These are phyloP conservation scores for Apocrypta bakeri DNA, from an alignment of 1,140 invertebrate species.

Conservation along the genomic window DNA sequence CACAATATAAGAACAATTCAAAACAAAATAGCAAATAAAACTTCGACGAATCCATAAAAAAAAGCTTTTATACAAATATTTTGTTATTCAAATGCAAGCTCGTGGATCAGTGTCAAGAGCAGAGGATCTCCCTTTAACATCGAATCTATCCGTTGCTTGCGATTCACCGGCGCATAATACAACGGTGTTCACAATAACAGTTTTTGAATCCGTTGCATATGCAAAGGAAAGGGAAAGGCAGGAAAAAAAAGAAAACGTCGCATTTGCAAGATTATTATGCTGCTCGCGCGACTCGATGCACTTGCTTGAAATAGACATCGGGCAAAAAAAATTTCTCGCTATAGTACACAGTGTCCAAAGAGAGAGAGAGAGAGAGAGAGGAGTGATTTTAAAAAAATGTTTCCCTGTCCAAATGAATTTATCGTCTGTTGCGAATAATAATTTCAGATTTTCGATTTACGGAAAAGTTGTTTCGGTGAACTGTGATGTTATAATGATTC, in stretches of 20 bases:
- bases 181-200: neutral
- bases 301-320: neutral
- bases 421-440: no score
- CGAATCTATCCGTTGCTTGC: neutral
- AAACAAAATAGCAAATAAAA: no score
- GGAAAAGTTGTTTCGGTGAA: neutral
- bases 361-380: no score
- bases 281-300: neutral
- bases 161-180: neutral
- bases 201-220: neutral
- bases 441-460: no score
- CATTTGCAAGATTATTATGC: neutral
- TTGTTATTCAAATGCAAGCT: neutral
- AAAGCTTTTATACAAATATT: neutral
- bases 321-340: neutral
- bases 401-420: no score
- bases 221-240: neutral
- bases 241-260: neutral
- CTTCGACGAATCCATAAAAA: no score
- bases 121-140: neutral
- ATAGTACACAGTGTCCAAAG: no score
- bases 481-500: neutral
- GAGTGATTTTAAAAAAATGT: no score
- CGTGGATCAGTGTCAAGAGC: neutral
- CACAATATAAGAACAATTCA: no score